These are phyloP conservation scores for Australoheros facetus DNA, from an alignment of 2,797 vertebrate species.

Conservation along the genomic window DNA sequence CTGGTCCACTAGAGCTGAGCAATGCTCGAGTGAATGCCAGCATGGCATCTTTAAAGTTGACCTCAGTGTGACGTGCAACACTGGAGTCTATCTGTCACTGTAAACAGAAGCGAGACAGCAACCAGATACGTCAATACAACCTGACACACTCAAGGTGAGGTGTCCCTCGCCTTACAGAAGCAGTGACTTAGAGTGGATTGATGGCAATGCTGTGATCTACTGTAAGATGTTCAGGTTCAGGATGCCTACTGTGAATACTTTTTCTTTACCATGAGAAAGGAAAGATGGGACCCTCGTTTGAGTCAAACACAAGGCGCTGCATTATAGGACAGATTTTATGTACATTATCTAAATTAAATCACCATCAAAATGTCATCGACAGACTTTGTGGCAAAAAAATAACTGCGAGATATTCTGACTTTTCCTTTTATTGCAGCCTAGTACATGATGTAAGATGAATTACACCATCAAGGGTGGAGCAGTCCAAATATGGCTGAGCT, in stretches of 20 bases:
- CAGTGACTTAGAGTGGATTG: conserved; percentile 8
- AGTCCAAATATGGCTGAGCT: neutral
- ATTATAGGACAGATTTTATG: neutral
- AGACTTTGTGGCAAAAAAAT: neutral
- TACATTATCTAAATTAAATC: neutral
- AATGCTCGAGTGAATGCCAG: conserved; percentile 49
- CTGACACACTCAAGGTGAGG: conserved; percentile 44
- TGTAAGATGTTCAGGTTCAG: conserved; percentile 15
- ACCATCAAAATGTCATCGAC: neutral
- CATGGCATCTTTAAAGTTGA: conserved; percentile 55
- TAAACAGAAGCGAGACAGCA: conserved; percentile 50
- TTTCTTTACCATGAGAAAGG: neutral
- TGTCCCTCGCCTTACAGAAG: neutral
- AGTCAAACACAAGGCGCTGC: neutral
- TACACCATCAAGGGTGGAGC: neutral
- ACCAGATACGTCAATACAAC: conserved; percentile 43
- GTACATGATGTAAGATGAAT: neutral
- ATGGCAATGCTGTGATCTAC: conserved; percentile 8
- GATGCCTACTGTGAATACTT: neutral
- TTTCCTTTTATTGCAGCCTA: neutral
- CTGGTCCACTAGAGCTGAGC: conserved; percentile 51
- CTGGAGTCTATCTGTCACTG: conserved; percentile 56
- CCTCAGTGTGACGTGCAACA: conserved; percentile 38
- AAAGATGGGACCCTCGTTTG: neutral
- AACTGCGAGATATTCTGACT: neutral